These are phyloP conservation scores for Virgularia gustaviana DNA, from an alignment of 92 coral and sea anemone species.

Conservation along the genomic window DNA sequence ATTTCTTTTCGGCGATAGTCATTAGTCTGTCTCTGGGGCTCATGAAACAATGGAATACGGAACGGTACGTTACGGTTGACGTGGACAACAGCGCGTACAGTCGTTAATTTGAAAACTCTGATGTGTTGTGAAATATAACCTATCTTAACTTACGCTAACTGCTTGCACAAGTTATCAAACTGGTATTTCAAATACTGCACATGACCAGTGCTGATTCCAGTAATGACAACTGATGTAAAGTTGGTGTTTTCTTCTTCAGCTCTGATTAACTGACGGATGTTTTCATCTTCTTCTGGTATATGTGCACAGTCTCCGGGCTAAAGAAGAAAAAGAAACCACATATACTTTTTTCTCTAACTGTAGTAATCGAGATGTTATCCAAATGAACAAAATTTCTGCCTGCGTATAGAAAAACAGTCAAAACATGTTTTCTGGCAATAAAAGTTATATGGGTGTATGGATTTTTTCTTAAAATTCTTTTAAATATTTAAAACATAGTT, in stretches of 20 bases:
- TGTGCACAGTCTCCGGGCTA: conserved; percentile 84
- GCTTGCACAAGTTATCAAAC: conserved; percentile 87
- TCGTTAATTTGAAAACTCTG: background rate
- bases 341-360: background rate
- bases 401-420: too few species aligned
- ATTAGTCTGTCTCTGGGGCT: too few species aligned
- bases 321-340: background rate
- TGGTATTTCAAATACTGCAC: conserved; percentile 73
- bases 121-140: background rate
- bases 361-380: background rate
- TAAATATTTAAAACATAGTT: too few species aligned
- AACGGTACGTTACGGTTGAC: too few species aligned
- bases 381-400: background rate
- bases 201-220: conserved; percentile 70
- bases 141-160: conserved; percentile 73
- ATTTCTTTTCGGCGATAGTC: background rate
- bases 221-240: conserved; percentile 82
- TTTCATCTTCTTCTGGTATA: conserved; percentile 75
- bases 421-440: too few species aligned
- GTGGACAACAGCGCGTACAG: too few species aligned
- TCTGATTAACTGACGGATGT: conserved; percentile 64
- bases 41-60: background rate
- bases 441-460: too few species aligned
- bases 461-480: too few species aligned
- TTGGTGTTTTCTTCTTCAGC: conserved; percentile 64